Evolutionary conservation across 2,113 vertebrate genomes (phyloP), one percentile per base, ranked within the genome.

Genomic region (Piprites chloris): DNA sequence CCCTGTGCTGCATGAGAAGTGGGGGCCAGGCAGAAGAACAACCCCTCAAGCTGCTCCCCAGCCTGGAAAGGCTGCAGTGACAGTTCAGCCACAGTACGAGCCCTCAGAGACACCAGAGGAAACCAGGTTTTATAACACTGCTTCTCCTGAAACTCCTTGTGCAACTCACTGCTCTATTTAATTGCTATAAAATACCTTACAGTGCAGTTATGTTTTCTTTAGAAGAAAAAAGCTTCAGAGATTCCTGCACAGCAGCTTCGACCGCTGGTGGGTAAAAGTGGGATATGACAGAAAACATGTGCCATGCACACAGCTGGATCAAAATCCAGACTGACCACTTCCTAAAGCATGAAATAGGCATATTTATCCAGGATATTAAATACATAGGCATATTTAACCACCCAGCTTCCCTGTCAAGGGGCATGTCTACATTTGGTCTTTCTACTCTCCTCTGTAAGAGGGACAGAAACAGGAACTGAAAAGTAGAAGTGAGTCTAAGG

Each of bases 381-480:
- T 27, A 52, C 28, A 27, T 15, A 55, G 26, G 11, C 15, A 22
- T 69, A 71, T 65, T 37, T 62, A 58, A 53, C 56, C 3, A 2
- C 44, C 41, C 50, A 37, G 17, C 74, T 75, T 8, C 56, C 52
- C 23, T 2, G 2, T 28, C 56, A 37, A 47, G 61, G 24, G 32
- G 17, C 41, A 32, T 1, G 6, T 23, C n/a, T 16, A 2, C 4
- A 0, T 53, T 21, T 28, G 18, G 47, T 63, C 18, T 6, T 46
- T 33, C 73, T 67, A n/a, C 46, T 82, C 69, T 63, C 44, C 56
- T 67, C 14, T 44, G 7, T 16, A 3, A 49, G 22, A 20, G n/a
- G 17, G 42, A 21, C 52, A 62, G 80, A 23, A 42, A 30, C 14
- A 17, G 53, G 65, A 79, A 35, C 32, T 11, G 37, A 41, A 33